Percentiles rank a stretch among this genome's conserved stretches.
phyloP scores from a whole-genome alignment of 1,140 invertebrate species.

The Phocides pigmalion region DNA sequence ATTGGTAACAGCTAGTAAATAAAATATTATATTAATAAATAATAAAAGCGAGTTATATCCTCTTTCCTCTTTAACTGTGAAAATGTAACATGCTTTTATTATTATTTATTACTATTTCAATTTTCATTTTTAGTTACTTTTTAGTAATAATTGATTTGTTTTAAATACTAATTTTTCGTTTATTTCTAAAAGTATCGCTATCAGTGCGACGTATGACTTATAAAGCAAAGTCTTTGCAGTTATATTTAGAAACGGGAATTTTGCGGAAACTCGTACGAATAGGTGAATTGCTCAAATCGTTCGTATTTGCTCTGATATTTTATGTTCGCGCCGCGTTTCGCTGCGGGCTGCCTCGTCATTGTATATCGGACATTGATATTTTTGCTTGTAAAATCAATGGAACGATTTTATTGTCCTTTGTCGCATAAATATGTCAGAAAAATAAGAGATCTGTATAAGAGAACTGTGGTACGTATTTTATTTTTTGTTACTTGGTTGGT shows the following conservation, averaged over 20 bases:
- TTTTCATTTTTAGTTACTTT: too few relatives aligned
- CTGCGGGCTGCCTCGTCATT: conserved; percentile 3
- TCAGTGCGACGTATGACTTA: not conserved
- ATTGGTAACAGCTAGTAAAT: too few relatives aligned
- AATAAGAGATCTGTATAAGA: not conserved
- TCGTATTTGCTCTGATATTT: conserved; percentile 20
- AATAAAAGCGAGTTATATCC: too few relatives aligned
- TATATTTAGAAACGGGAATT: conserved; percentile 11
- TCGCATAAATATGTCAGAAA: not conserved
- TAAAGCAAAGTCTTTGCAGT: conserved; percentile 13
- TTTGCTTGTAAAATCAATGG: not conserved
- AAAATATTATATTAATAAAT: too few relatives aligned
- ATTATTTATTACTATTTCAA: too few relatives aligned
- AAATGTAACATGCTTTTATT: too few relatives aligned
- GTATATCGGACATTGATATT: conserved; percentile 9
- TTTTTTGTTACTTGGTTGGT: not conserved
- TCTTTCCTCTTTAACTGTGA: too few relatives aligned
- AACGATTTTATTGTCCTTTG: not conserved
- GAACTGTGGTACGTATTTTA: not conserved
- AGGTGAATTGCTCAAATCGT: conserved; percentile 21
- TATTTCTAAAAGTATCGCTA: not conserved
- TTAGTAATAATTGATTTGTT: too few relatives aligned
- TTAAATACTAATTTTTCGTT: too few relatives aligned
- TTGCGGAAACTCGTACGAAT: conserved; percentile 8
- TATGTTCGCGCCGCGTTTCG: conserved; percentile 8